phyloP scores from a whole-genome alignment of 92 coral and sea anemone species.

The Actinostola sp. region DNA sequence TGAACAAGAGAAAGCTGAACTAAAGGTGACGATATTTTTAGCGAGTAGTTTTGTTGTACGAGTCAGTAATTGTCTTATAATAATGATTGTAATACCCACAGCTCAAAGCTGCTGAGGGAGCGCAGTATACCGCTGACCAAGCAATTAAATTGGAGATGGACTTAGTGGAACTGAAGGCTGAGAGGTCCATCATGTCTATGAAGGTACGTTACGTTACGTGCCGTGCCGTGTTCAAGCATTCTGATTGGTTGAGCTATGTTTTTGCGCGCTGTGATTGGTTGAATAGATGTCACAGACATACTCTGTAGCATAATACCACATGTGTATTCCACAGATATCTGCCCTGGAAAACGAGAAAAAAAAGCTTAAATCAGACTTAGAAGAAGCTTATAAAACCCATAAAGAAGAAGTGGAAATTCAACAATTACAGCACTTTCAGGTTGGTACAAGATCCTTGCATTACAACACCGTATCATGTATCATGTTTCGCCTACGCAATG shows the following conservation, averaged over 20 bases:
- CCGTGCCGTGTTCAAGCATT: too few species aligned
- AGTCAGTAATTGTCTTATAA: neutral
- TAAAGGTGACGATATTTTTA: slow-evolving; percentile 73
- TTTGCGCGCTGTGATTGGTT: too few species aligned
- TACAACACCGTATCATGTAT: neutral
- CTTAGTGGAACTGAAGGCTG: slow-evolving; percentile 93
- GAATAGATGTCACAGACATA: too few species aligned
- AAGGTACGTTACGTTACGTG: slow-evolving; percentile 80
- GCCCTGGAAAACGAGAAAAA: slow-evolving; percentile 90
- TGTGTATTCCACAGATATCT: slow-evolving; percentile 24
- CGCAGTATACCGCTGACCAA: slow-evolving; percentile 95
- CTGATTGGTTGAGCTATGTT: too few species aligned
- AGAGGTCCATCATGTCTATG: slow-evolving; percentile 95
- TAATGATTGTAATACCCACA: neutral
- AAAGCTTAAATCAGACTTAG: slow-evolving; percentile 83
- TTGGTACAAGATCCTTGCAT: neutral
- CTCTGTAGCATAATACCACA: too few species aligned
- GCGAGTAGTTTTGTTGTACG: too few species aligned
- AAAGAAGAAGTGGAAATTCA: slow-evolving; percentile 96
- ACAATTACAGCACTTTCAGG: slow-evolving; percentile 97
- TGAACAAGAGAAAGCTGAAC: slow-evolving; percentile 97
- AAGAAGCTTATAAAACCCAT: slow-evolving; percentile 90
- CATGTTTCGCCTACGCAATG: too few species aligned
- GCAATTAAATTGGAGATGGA: slow-evolving; percentile 98
- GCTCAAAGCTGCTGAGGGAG: slow-evolving; percentile 95